Conservation (phyloP, 2,797 vertebrate genomes). For the Simalia tracyae region DNA sequence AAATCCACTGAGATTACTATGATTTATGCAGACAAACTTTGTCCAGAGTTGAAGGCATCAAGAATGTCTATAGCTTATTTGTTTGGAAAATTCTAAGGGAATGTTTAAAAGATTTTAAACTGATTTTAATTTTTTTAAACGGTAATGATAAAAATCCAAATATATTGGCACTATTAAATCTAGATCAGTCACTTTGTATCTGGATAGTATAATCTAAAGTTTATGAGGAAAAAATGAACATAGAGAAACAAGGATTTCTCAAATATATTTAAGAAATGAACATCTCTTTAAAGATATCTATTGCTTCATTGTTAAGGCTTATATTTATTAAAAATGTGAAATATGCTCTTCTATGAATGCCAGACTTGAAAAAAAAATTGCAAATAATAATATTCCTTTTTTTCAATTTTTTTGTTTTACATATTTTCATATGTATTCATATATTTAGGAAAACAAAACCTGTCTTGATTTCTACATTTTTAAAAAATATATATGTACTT, state of each 20-base stretch:
- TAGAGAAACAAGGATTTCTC: not conserved
- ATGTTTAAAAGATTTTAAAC: not conserved
- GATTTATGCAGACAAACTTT: not conserved
- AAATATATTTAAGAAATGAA: conserved; percentile 14
- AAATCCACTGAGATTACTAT: not conserved
- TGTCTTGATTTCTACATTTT: conserved; percentile 64
- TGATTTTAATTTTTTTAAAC: conserved; percentile 4
- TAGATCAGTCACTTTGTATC: not conserved
- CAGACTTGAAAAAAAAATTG: conserved; percentile 18
- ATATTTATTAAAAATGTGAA: conserved; percentile 35
- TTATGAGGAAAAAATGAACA: not conserved
- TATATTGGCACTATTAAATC: conserved; percentile 5
- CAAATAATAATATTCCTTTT: conserved; percentile 34
- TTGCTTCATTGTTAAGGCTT: conserved; percentile 22
- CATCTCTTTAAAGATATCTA: conserved; percentile 31
- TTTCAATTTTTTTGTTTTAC: conserved; percentile 66
- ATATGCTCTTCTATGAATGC: conserved; percentile 39
- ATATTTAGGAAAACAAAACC: conserved; percentile 71
- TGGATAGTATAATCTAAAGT: not conserved
- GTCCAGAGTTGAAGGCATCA: not conserved
- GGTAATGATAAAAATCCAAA: not conserved
- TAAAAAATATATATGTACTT: conserved; percentile 70
- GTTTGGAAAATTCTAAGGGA: not conserved
- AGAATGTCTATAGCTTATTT: not conserved
- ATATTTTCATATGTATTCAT: conserved; percentile 64